Evolutionary conservation across 2,797 vertebrate genomes (phyloP).

Genomic region (Lerista edwardsae): DNA sequence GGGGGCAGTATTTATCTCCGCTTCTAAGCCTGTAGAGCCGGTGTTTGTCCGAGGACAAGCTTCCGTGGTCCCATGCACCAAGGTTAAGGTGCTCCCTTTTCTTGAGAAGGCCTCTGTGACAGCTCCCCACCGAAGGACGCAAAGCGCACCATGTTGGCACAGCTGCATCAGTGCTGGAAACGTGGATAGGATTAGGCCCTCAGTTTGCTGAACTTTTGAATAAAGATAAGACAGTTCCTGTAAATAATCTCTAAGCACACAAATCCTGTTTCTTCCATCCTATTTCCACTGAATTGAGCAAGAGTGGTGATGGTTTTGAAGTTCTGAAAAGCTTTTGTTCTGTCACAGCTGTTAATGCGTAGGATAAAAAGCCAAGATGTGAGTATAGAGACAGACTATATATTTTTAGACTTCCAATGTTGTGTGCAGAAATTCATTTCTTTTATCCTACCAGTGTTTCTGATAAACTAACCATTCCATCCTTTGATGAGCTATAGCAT

Average conservation of each 20-base stretch:
- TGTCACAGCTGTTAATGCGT: background rate
- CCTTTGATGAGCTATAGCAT: background rate
- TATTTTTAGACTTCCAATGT: background rate
- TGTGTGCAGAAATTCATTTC: background rate
- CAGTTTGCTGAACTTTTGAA: rapidly evolving
- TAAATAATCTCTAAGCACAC: background rate
- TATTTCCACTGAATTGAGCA: background rate
- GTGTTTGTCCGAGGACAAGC: too few relatives aligned
- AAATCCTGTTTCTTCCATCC: background rate
- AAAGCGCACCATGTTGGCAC: too few relatives aligned
- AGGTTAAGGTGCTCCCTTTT: too few relatives aligned
- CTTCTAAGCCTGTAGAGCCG: too few relatives aligned
- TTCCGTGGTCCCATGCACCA: too few relatives aligned
- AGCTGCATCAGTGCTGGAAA: too few relatives aligned
- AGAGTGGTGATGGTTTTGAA: background rate
- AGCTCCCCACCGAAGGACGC: too few relatives aligned
- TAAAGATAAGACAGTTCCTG: background rate
- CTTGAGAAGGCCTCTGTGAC: too few relatives aligned
- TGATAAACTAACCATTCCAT: too few relatives aligned
- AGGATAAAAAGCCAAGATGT: background rate
- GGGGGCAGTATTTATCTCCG: too few relatives aligned
- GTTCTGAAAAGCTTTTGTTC: background rate
- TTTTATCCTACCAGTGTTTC: background rate
- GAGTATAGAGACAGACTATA: background rate
- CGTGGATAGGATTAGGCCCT: too few relatives aligned